A percentile compares a stretch with the other conserved stretches of the same genome.
phyloP scores from a whole-genome alignment of 2,113 vertebrate genomes.

The Actenoides hombroni region DNA sequence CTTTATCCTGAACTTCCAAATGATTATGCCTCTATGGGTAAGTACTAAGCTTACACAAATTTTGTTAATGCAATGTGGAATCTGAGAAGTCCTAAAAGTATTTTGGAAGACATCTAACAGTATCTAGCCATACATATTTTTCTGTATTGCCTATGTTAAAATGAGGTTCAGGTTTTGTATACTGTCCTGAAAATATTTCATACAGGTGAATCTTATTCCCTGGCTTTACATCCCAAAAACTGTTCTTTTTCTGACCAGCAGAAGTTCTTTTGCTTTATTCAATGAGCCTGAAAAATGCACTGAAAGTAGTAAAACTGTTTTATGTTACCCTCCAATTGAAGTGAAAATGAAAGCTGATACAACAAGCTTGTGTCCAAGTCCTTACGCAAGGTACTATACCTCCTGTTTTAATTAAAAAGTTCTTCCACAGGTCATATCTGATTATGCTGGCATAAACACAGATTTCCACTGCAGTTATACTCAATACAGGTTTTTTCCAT shows the following conservation, averaged over 20 bases:
- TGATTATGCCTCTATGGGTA: conserved; percentile 63
- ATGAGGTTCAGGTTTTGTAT: background rate
- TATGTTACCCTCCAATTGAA: background rate
- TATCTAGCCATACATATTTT: background rate
- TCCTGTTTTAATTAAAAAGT: conserved; percentile 31
- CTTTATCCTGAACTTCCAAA: conserved; percentile 77
- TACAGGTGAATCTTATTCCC: background rate
- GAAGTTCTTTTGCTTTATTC: background rate
- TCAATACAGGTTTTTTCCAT: background rate
- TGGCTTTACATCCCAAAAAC: background rate
- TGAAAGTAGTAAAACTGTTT: background rate
- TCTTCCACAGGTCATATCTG: background rate
- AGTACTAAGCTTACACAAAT: background rate
- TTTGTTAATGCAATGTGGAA: background rate
- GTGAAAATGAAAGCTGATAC: background rate
- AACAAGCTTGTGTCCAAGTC: background rate
- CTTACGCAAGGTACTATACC: background rate
- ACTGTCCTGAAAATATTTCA: background rate
- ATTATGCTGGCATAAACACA: background rate
- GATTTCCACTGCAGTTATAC: background rate
- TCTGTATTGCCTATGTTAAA: background rate
- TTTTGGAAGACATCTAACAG: background rate
- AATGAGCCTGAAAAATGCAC: background rate
- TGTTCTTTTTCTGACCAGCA: background rate
- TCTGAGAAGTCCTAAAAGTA: background rate